These are phyloP conservation scores for Dromius quadrimaculatus DNA, from an alignment of 2,888 invertebrate species.

Conservation along the genomic window DNA sequence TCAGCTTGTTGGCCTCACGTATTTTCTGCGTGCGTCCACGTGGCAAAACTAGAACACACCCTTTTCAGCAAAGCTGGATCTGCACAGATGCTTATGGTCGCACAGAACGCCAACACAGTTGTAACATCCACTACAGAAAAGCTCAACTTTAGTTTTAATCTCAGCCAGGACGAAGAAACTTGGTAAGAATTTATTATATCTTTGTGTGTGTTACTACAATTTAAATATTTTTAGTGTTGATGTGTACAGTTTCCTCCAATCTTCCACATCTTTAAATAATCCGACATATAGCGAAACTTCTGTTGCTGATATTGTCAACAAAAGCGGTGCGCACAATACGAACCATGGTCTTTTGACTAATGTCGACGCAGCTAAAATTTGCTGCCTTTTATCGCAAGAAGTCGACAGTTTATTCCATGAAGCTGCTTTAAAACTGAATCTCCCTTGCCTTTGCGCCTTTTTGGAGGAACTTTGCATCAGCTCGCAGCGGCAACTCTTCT, in stretches of 20 bases:
- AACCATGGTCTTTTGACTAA: slow-evolving; percentile 75
- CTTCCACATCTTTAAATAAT: slow-evolving; percentile 63
- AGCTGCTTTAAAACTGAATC: slow-evolving; percentile 87
- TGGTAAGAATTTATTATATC: slow-evolving; percentile 70
- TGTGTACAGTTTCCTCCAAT: slow-evolving; percentile 85
- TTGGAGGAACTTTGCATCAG: slow-evolving; percentile 85
- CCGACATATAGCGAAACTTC: slow-evolving; percentile 76
- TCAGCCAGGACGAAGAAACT: slow-evolving; percentile 79
- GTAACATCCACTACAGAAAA: slow-evolving; percentile 74
- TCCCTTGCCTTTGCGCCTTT: slow-evolving; percentile 87
- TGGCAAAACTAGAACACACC: slow-evolving; percentile 90
- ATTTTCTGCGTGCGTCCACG: slow-evolving; percentile 92
- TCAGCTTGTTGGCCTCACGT: slow-evolving; percentile 97
- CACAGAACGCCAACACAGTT: slow-evolving; percentile 75
- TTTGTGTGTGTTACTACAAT: background rate
- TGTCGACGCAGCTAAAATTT: slow-evolving; percentile 87
- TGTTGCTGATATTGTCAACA: slow-evolving; percentile 78
- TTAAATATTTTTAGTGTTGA: slow-evolving; percentile 75
- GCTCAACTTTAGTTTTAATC: slow-evolving; percentile 72
- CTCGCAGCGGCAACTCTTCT: slow-evolving; percentile 77
- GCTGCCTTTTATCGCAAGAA: slow-evolving; percentile 90
- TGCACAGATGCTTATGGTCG: slow-evolving; percentile 74
- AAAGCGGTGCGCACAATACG: slow-evolving; percentile 68
- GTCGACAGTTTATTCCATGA: slow-evolving; percentile 92
- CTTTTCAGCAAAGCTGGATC: slow-evolving; percentile 87